Evolutionary conservation across 2,888 invertebrate genomes (phyloP), one percentile per base, ranked within the genome.

Genomic region (Drosophila helvetica): DNA sequence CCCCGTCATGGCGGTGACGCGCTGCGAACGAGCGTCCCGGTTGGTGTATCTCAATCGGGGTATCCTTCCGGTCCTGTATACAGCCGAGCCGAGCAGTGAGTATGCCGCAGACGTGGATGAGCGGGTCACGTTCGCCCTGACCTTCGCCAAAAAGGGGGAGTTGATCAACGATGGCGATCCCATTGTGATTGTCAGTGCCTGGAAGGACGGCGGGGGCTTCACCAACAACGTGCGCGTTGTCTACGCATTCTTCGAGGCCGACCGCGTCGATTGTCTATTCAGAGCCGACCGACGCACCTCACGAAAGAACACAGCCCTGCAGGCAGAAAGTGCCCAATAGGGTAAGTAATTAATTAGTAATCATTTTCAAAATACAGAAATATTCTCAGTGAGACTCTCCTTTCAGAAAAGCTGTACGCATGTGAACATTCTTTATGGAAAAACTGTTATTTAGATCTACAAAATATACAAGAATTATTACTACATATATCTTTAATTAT

Each of bases 131-230:
- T 94, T 93, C 86, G 97, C 96, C 0, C 92, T 98, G 70, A 93
- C 94, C 82, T 95, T 96, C 90, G 98, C 97, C 1, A 96, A 96
- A 89, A 93, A 93, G 60, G 94, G 95, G 78, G 96, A 96, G 27
- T 97, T 99, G 93, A 93, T 99, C 86, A 95, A 95, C 88, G 92
- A 94, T 15, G 97, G 97, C 1, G 98, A 99, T 93, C 94, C 96
- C 15, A 95, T 99, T 10, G 94, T 99, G n/a, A 95, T 98, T 45
- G 95, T 99, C 64, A 99, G 98, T 50, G 98, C 99, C 73, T 99
- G 98, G 98, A 95, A 95, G 90, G 95, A 96, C 90, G 98, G 98
- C 75, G 95, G 97, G 74, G 98, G 98, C 30, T 98, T 95, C 92
- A 98, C 98, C 87, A 98, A 98, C 93, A 98, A 98, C 82, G 94